Base-by-base conservation (phyloP, 2,888 invertebrate genomes). In the Catotricha subobsoleta region DNA sequence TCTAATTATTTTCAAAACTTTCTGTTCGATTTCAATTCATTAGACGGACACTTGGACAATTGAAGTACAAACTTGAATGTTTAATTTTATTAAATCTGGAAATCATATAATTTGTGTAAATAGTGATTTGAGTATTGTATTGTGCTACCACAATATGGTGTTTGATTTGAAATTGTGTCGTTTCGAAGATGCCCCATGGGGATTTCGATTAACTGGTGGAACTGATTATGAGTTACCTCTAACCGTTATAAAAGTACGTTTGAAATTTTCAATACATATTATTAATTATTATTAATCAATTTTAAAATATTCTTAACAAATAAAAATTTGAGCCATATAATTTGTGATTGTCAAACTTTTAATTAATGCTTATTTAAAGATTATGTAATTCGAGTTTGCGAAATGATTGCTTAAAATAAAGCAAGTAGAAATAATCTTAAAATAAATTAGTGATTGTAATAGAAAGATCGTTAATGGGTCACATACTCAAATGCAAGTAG, bases 121-220 rank as follows among this genome's bases (percentile, higher is more conserved):
- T 18, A 25, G 25, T 38, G 25, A 28, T 38, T 16, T 28, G 15
- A 28, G 27, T 28, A 18, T 38, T 7, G 38, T 38, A 4, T 18
- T 28, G 25, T 25, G 28, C 12, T 18, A 13, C 12, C 16, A 28
- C 8, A 57, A 67, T 63, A 79, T 80, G 80, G 75, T 76, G 60
- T 53, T 74, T 45, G 76, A 75, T 54, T 67, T 80, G 46, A 74
- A 71, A 58, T 68, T 72, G 58, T 71, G 64, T 52, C 72, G 63
- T 60, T 66, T 69, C 43, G 72, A 72, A 48, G 71, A 68, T 44
- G 71, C 72, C 44, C 69, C 76, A 39, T 84, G 83, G 82, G 83
- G 83, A 40, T 82, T 84, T 60, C 69, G 81, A 42, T 63, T 84
- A 44, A 70, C 74, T 46, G 82, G 82, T 34, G 83, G 83, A 36